Evolutionary conservation across 2,113 vertebrate genomes (phyloP).

Genomic region (Benthochromis sp.): DNA sequence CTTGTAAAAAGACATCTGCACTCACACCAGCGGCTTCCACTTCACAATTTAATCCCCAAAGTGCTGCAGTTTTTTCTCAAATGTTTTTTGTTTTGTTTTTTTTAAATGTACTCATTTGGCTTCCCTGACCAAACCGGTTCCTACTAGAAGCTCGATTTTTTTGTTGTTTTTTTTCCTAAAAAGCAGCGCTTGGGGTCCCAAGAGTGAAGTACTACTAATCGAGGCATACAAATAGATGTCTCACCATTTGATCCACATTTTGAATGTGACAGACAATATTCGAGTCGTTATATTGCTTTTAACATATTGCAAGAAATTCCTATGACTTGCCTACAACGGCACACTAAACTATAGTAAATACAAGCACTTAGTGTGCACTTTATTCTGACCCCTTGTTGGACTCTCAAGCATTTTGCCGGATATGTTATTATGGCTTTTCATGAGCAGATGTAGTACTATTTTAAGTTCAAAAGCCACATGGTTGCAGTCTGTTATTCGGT

Average conservation of each 20-base stretch:
- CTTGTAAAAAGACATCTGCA: conserved; percentile 44
- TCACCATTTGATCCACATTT: conserved; percentile 40
- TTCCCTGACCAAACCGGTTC: neutral
- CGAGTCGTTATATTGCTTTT: conserved; percentile 64
- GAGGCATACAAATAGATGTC: neutral
- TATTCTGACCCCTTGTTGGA: conserved; percentile 19
- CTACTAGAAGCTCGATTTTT: neutral
- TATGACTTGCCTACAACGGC: conserved; percentile 52
- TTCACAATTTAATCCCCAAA: neutral
- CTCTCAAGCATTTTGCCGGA: conserved; percentile 20
- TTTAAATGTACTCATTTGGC: neutral
- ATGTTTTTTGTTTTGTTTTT: neutral
- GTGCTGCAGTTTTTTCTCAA: neutral
- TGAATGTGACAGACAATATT: conserved; percentile 44
- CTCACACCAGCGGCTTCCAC: conserved; percentile 21
- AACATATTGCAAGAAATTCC: conserved; percentile 68
- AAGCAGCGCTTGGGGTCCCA: conserved; percentile 24
- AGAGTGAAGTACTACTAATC: conserved; percentile 27
- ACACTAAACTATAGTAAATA: conserved; percentile 53
- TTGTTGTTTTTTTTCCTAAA: neutral
- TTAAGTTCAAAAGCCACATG: conserved; percentile 40
- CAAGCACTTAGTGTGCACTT: conserved; percentile 46
- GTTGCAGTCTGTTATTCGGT: conserved; percentile 17
- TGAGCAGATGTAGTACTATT: conserved; percentile 38
- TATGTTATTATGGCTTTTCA: conserved; percentile 60